phyloP scores from a whole-genome alignment of 2,113 vertebrate species.

The Benitochromis conjunctus region DNA sequence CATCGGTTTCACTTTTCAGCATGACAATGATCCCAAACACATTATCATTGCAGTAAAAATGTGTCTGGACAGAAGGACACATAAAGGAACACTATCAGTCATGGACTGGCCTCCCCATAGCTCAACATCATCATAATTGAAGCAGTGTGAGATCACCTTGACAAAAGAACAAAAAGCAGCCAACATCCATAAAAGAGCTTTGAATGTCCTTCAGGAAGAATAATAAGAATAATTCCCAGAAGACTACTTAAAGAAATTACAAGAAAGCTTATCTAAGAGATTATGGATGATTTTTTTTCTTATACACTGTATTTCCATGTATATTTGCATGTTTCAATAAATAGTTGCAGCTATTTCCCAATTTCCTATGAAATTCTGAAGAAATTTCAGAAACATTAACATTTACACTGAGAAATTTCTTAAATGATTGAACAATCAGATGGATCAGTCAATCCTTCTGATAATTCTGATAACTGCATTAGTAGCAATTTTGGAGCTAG shows the following conservation, averaged over 20 bases:
- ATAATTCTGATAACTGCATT: background rate
- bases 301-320: fast-evolving
- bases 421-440: background rate
- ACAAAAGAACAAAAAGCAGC: background rate
- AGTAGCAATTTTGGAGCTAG: background rate
- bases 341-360: background rate
- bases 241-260: fast-evolving
- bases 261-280: fast-evolving
- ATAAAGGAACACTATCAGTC: background rate
- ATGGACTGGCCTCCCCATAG: background rate
- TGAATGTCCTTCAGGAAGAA: background rate
- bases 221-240: fast-evolving
- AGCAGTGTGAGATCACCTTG: background rate
- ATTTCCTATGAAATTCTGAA: fast-evolving
- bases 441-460: background rate
- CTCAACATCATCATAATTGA: background rate
- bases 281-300: background rate
- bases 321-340: background rate
- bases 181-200: background rate
- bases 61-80: background rate
- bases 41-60: background rate
- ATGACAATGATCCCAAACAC: background rate
- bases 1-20: background rate
- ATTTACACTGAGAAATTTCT: background rate
- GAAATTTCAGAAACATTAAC: background rate